Percentiles rank a stretch among this genome's conserved stretches.
phyloP scores from a whole-genome alignment of 2,888 invertebrate species.

The Trissolcus japonicus region DNA sequence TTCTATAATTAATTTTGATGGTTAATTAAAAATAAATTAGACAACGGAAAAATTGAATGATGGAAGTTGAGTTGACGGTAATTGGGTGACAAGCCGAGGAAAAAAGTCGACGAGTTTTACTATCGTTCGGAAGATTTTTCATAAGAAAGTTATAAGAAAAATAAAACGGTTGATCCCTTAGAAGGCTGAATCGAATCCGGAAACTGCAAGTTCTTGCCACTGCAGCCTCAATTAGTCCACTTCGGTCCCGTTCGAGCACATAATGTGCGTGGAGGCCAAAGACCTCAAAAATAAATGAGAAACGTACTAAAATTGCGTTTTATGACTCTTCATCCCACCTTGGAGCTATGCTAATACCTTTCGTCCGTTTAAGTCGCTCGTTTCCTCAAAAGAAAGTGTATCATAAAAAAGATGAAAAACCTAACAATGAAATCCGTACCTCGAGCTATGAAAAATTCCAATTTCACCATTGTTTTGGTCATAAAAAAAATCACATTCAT shows the following conservation, averaged over 20 bases:
- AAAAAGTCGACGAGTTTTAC: not conserved
- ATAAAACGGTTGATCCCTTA: constrained; percentile 26
- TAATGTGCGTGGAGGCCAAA: constrained; percentile 41
- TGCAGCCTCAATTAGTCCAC: constrained; percentile 38
- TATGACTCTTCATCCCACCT: constrained; percentile 21
- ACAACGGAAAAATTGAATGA: no score
- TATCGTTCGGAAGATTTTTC: no score
- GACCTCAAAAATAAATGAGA: constrained; percentile 49
- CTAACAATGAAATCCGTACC: not conserved
- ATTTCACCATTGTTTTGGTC: not conserved
- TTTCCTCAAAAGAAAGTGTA: constrained; percentile 3
- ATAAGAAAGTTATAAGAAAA: not conserved
- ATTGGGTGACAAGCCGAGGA: no score
- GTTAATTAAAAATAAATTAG: no score
- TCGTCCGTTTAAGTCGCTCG: constrained; percentile 3
- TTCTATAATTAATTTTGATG: no score
- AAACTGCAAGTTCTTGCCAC: constrained; percentile 43
- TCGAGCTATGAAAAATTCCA: not conserved
- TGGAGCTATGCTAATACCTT: constrained; percentile 17
- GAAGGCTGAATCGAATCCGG: constrained; percentile 46
- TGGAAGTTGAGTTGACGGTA: no score
- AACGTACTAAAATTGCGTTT: constrained; percentile 42
- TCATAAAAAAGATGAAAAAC: constrained; percentile 5
- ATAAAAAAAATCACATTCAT: no score
- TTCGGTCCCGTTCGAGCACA: constrained; percentile 42